Percentiles rank a stretch among this genome's conserved stretches.
Evolutionary conservation across 2,797 vertebrate species (phyloP).

Genomic region (Chromobotia macracanthus): DNA sequence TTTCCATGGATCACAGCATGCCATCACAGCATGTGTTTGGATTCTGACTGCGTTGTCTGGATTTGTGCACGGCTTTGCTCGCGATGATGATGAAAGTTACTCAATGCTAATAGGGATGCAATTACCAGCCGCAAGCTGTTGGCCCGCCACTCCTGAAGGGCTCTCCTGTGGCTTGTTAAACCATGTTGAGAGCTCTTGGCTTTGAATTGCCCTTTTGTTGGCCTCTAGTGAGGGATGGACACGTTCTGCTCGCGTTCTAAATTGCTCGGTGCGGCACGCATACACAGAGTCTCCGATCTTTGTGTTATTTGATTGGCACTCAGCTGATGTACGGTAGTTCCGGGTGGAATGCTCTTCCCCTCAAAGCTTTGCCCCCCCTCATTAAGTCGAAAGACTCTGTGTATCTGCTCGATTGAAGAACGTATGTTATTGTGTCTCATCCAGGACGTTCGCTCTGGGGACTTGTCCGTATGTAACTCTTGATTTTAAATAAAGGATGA

Average conservation of each 20-base stretch:
- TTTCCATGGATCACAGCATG: constrained; percentile 41
- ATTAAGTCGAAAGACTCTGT: constrained; percentile 36
- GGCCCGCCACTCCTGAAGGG: constrained; percentile 84
- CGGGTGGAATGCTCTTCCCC: constrained; percentile 26
- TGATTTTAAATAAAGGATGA: constrained; percentile 37
- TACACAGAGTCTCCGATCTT: constrained; percentile 20
- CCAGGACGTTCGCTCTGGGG: constrained; percentile 25
- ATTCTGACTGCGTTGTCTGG: constrained; percentile 43
- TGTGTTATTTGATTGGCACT: constrained; percentile 50
- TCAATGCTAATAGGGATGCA: constrained; percentile 92
- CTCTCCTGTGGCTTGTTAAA: constrained; percentile 98
- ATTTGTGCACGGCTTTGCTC: constrained; percentile 45
- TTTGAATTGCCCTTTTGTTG: constrained; percentile 97
- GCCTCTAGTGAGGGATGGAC: constrained; percentile 71
- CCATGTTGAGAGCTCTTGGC: constrained; percentile 94
- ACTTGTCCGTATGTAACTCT: constrained; percentile 36
- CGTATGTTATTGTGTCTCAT: constrained; percentile 46
- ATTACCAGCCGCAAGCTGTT: constrained; percentile 96
- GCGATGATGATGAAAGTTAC: constrained; percentile 76
- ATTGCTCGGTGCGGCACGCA: constrained; percentile 33
- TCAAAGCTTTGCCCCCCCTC: constrained; percentile 41
- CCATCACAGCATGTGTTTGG: constrained; percentile 48
- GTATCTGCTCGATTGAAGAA: constrained; percentile 26
- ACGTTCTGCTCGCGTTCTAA: constrained; percentile 36
- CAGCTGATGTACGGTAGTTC: constrained; percentile 34